Conservation (phyloP, 2,113 vertebrate genomes). For the Rhadina sibilatrix region DNA sequence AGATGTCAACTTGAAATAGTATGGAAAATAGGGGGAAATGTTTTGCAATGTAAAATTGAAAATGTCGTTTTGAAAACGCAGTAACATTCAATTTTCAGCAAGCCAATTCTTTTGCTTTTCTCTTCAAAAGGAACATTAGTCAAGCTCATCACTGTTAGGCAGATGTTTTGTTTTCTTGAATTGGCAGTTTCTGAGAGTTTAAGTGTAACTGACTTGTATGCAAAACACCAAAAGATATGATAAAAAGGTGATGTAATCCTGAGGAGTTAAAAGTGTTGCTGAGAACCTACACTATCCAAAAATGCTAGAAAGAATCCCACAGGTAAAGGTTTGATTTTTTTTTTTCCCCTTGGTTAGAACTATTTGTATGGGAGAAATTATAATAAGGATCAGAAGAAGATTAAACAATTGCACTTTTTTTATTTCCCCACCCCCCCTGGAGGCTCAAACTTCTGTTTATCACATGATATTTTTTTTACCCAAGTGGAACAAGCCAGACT, state of each 20-base stretch:
- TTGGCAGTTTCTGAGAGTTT: not conserved
- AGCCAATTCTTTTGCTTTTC: not conserved
- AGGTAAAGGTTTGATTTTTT: not conserved
- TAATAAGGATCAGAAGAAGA: not conserved
- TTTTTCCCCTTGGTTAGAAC: not conserved
- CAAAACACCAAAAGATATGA: not conserved
- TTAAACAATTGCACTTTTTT: not conserved
- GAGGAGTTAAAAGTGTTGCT: not conserved
- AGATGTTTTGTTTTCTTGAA: conserved; percentile 8
- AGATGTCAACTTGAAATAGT: conserved; percentile 11
- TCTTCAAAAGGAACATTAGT: conserved; percentile 16
- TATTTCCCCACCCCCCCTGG: not conserved
- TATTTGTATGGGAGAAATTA: not conserved
- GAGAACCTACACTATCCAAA: not conserved
- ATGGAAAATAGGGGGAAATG: not conserved
- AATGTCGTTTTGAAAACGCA: not conserved
- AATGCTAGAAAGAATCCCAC: not conserved
- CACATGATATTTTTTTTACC: not conserved
- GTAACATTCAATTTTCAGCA: conserved; percentile 1
- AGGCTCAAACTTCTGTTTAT: not conserved
- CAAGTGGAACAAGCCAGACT: not conserved
- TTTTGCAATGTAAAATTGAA: not conserved
- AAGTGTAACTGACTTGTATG: not conserved
- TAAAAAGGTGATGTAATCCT: not conserved
- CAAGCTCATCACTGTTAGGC: not conserved